Evolutionary conservation across 2,797 vertebrate species (phyloP), one percentile per base, ranked within the genome.

Genomic region (Sarcoramphus papa): DNA sequence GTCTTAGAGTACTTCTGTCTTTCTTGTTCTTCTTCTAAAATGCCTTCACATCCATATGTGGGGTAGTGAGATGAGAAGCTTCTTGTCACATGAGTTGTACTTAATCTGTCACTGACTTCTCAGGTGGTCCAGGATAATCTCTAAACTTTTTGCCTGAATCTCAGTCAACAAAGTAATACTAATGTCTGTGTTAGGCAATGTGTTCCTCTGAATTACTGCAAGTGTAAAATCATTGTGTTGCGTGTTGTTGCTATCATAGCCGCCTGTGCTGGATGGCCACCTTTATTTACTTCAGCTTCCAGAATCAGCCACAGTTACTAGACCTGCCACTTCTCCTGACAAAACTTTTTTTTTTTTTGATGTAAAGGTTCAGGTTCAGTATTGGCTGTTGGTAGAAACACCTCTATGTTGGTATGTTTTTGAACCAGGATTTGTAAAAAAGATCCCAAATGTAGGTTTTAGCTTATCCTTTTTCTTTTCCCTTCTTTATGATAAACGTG

Each of bases 11-110:
- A 41, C 56, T 80, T 78, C 47, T 74, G 47, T 50, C 27, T 53
- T 86, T 24, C 50, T 94, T 91, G 27, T 83, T 92, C 30, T 77
- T 40, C 41, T 80, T 56, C 43, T 70, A 23, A 70, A 88, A 37
- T 8, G 35, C 37, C 80, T 85, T 70, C 53, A 64, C 7, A 13
- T 89, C 68, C 18, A 13, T 68, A 35, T 67, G 45, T 17, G 18
- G 67, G 7, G 24, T 60, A 89, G n/a, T 79, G 77, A 76, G 30
- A 64, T 56, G 28, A 84, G 69, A 85, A 92, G 33, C 24, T 60
- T 30, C 31, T 63, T 87, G 40, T 81, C 15, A 25, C 7, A 10
- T 60, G 31, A 43, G 30, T 53, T 73, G 13, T 67, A 37, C 18
- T 43, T 65, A 30, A 37, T 60, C 56, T 92, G 53, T 74, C 21